Evolutionary conservation across 2,113 vertebrate species (phyloP).

Genomic region (Elaphurus davidianus): DNA sequence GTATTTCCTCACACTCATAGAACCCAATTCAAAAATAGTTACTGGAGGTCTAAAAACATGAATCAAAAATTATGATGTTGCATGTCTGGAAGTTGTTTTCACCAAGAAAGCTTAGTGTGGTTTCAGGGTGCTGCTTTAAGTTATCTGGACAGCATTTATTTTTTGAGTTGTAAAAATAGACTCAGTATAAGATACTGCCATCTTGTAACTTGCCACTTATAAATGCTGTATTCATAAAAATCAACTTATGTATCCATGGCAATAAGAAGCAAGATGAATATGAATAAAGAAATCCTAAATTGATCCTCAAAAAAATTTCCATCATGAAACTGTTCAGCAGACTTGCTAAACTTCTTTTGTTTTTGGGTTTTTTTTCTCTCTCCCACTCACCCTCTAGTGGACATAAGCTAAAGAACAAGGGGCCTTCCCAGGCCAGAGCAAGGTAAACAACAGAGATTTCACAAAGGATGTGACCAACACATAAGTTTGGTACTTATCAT

Average conservation of each 20-base stretch:
- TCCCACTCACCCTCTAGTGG: background rate
- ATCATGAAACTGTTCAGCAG: background rate
- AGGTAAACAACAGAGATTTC: background rate
- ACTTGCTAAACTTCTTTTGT: background rate
- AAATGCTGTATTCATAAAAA: conserved; percentile 54
- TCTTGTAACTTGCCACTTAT: conserved; percentile 57
- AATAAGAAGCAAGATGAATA: conserved; percentile 41
- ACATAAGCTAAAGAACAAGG: background rate
- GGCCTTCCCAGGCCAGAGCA: background rate
- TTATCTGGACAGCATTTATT: conserved; percentile 46
- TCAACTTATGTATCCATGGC: conserved; percentile 55
- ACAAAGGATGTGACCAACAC: background rate
- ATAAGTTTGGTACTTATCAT: background rate
- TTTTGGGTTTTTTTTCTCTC: background rate
- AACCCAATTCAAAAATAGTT: background rate
- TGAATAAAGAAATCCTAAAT: conserved; percentile 48
- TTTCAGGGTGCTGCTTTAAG: conserved; percentile 4
- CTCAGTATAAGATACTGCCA: conserved; percentile 16
- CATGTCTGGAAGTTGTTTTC: background rate
- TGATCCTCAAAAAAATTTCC: conserved; percentile 16
- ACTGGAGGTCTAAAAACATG: background rate
- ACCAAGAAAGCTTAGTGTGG: background rate
- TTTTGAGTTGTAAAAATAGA: conserved; percentile 49
- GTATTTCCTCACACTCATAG: background rate
- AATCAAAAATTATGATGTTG: background rate